These are phyloP conservation scores for Dreissena polymorpha DNA, from an alignment of 1,140 invertebrate species.

Conservation along the genomic window DNA sequence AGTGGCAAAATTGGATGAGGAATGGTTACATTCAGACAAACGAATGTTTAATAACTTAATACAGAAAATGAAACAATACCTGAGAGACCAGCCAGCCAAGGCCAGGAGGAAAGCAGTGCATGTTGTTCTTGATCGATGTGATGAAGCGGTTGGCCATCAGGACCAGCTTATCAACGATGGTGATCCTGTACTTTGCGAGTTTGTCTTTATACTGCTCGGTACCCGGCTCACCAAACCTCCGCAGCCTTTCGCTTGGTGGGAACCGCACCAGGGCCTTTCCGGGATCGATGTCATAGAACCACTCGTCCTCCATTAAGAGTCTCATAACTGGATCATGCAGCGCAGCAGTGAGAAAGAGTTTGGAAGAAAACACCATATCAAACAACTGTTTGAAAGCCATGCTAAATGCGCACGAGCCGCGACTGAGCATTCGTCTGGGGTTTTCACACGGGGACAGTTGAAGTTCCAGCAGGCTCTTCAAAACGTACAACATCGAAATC, in stretches of 20 bases:
- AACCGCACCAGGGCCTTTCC: conserved; percentile 91
- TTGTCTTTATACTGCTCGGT: conserved; percentile 86
- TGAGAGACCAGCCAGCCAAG: conserved; percentile 83
- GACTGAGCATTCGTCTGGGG: conserved; percentile 90
- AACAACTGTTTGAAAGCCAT: conserved; percentile 94
- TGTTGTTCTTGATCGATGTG: conserved; percentile 90
- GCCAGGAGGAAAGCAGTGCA: conserved; percentile 93
- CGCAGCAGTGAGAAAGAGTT: conserved; percentile 95
- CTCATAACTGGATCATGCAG: conserved; percentile 95
- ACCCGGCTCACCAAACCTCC: conserved; percentile 90
- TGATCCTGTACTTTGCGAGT: conserved; percentile 86
- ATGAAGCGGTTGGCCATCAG: conserved; percentile 92
- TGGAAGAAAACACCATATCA: conserved; percentile 93
- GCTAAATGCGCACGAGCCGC: conserved; percentile 93
- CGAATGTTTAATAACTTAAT: not conserved
- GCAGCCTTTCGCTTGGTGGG: conserved; percentile 85
- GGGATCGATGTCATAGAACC: conserved; percentile 95
- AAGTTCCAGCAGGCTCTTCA: conserved; percentile 89
- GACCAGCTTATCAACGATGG: conserved; percentile 88
- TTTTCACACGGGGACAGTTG: conserved; percentile 85
- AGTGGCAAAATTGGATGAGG: too few species aligned
- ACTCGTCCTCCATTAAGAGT: conserved; percentile 95
- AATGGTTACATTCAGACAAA: too few species aligned
- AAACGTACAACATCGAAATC: conserved; percentile 87
- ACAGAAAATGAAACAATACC: conserved; percentile 66